Evolutionary conservation across 1,140 invertebrate species (phyloP), one percentile per base, ranked within the genome.

Genomic region (Halictus rubicundus): DNA sequence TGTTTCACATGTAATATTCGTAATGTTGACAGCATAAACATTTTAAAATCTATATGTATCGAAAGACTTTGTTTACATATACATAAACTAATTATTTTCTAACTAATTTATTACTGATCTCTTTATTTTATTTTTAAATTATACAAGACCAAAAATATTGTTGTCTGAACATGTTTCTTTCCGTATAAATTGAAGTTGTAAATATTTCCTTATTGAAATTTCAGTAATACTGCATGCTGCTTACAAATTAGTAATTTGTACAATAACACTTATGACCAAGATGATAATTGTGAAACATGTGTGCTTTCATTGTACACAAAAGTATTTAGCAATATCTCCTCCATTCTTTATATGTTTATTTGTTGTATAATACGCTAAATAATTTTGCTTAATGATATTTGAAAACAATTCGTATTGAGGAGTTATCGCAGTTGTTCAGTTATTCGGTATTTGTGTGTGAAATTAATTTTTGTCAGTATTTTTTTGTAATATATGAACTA

Each of bases 211-310:
- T 64, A 85, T 75, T 74, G 64, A 83, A 72, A 19, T 78, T 78
- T 68, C 49, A 54, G 52, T 75, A 52, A 81, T 63, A 84, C 65
- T 86, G 83, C 83, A 85, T 86, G 84, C 75, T 57, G 80, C 81
- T 86, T 87, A 60, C 39, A 74, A 82, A 78, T 79, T 82, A 86
- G 79, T 70, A 81, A 86, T 82, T 84, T 87, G 81, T 88, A 87
- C 70, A 81, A 87, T 87, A 81, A 86, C n/a, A 70, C 54, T 68
- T 64, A 70, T 66, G 85, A 87, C 85, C 85, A 87, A 86, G 81
- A 83, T n/a, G 69, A 82, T 80, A 87, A 83, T 78, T 83, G 32
- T 78, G 12, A 80, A 77, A 85, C 65, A 70, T 82, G 76, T 60
- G 74, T 86, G 39, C 74, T 68, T 78, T 86, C 68, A 78, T 72